Conservation (phyloP, 53 echinoderm and acorn worm species). For the Holothuria leucospilota region DNA sequence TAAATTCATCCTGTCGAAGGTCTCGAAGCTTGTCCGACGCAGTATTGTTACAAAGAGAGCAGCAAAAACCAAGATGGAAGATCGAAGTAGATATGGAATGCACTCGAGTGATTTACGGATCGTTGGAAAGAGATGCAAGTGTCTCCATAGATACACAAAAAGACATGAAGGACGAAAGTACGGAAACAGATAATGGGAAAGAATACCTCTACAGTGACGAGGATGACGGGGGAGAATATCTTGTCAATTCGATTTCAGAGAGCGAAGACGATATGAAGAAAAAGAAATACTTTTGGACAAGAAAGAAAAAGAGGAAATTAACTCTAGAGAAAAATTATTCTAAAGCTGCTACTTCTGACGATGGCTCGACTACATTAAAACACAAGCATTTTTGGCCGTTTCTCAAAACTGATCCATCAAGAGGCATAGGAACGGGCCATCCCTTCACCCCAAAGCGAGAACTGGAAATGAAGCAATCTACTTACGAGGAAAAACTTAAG, state of each 20-base stretch:
- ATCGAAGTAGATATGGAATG: conserved; percentile 41
- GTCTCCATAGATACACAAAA: neutral
- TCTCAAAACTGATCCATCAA: neutral
- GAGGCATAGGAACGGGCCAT: too few species aligned
- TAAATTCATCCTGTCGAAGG: neutral
- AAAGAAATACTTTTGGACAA: conserved; percentile 33
- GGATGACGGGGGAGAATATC: too few species aligned
- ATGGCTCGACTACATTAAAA: conserved; percentile 10
- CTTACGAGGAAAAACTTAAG: conserved; percentile 22
- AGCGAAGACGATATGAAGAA: conserved; percentile 2
- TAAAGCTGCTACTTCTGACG: neutral
- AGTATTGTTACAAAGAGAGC: neutral
- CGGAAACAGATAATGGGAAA: conserved; percentile 19
- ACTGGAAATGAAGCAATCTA: neutral
- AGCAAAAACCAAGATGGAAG: conserved; percentile 41
- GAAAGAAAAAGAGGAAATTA: conserved; percentile 36
- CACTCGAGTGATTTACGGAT: conserved; percentile 31
- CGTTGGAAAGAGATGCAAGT: conserved; percentile 12
- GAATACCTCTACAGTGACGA: too few species aligned
- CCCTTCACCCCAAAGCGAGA: neutral
- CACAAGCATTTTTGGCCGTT: conserved; percentile 25
- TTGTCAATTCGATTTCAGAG: too few species aligned
- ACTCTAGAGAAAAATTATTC: neutral
- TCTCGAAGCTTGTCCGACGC: conserved; percentile 4
- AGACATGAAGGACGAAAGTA: conserved; percentile 37